These are phyloP conservation scores for Hyla sarda DNA, from an alignment of 2,113 vertebrate genomes.

Conservation along the genomic window DNA sequence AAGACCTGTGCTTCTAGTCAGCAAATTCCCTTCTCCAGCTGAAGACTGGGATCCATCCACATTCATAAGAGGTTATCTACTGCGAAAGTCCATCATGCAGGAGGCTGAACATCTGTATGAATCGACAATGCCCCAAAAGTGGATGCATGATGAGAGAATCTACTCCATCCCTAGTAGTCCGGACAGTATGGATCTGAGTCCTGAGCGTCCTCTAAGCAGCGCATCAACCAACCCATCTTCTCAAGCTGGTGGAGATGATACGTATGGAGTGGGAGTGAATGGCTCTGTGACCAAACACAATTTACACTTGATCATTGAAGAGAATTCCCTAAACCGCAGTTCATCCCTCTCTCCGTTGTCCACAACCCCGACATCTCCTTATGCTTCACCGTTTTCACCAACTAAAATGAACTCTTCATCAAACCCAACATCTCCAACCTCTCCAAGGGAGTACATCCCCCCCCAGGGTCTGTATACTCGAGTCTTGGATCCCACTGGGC, in stretches of 20 bases:
- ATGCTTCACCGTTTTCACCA: background rate
- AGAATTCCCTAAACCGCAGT: background rate
- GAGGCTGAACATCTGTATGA: conserved; percentile 26
- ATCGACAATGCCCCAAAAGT: background rate
- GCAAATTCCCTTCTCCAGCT: background rate
- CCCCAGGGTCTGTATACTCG: conserved; percentile 17
- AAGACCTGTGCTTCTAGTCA: background rate
- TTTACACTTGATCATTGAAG: background rate
- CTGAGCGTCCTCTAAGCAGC: background rate
- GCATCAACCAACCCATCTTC: conserved; percentile 30
- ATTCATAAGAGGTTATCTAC: too few relatives aligned
- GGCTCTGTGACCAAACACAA: background rate
- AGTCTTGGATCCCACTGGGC: conserved; percentile 23
- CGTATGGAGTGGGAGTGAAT: background rate
- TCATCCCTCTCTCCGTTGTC: background rate
- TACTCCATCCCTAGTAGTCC: conserved; percentile 37
- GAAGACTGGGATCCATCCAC: background rate
- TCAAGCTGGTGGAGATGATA: conserved; percentile 1
- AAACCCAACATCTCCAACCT: conserved; percentile 9
- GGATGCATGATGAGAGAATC: conserved; percentile 9
- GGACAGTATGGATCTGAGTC: conserved; percentile 36
- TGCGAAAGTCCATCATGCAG: background rate
- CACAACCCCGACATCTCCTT: conserved; percentile 44
- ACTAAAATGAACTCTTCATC: background rate
- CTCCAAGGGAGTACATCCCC: conserved; percentile 36